Evolutionary conservation across 2,888 invertebrate species (phyloP).

Genomic region (Exocentrus adspersus): DNA sequence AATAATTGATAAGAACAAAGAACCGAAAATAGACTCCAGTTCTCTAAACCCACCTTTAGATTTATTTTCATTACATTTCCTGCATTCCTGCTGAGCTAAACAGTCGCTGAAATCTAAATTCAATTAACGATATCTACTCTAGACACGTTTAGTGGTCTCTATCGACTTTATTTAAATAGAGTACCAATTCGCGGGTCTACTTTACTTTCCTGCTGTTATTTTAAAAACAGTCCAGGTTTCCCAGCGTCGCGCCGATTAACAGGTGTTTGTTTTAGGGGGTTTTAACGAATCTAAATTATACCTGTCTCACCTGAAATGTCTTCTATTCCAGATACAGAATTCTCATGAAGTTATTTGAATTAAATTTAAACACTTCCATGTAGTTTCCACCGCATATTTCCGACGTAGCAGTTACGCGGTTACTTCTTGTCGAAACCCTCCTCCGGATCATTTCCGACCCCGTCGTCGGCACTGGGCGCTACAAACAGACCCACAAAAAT

Average conservation of each 20-base stretch:
- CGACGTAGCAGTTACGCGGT: conserved; percentile 27
- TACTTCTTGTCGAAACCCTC: conserved; percentile 21
- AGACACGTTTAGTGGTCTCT: background rate
- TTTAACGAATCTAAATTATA: background rate
- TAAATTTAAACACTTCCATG: no score
- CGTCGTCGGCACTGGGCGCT: conserved; percentile 18
- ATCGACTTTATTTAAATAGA: conserved; percentile 2
- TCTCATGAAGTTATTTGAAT: no score
- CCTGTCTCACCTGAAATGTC: no score
- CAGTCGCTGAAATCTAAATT: background rate
- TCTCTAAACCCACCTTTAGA: no score
- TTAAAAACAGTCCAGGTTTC: background rate
- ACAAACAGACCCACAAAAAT: conserved; percentile 33
- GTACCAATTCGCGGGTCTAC: background rate
- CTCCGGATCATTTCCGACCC: conserved; percentile 15
- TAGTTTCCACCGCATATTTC: conserved; percentile 32
- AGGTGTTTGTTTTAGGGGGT: background rate
- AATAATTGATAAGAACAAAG: no score
- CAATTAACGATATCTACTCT: background rate
- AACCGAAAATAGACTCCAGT: no score
- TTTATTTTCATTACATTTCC: no score
- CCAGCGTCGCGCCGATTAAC: background rate
- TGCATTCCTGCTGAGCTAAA: no score
- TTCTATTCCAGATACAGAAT: no score
- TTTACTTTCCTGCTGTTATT: background rate